Base-by-base conservation (phyloP, 1,140 invertebrate species). In the Plutomurus gul region DNA sequence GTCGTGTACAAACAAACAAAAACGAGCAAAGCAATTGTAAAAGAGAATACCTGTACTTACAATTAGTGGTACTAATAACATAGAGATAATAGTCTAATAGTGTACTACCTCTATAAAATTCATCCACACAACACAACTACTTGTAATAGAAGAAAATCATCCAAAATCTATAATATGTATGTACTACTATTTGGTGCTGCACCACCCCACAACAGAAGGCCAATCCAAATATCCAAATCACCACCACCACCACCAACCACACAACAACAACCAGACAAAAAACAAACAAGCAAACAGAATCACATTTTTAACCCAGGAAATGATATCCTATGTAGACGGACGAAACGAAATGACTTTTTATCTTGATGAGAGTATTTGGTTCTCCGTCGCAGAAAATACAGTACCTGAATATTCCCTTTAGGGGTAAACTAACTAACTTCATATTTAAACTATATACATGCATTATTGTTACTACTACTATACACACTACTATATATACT, bases 271-370 rank as follows among this genome's bases (percentile, higher is more conserved):
- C 18, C 25, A 51, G 18, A 18, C 20, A 18, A 65, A 65, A 47
- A 65, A 65, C 56, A 65, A 65, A 56, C 20, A 33, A n/a, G 56
- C 16, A 33, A 65, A 65, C 56, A 65, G 56, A 65, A 65, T 65
- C 56, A 65, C 56, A 65, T 65, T 65, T 65, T 65, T 65, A 65
- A 65, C 56, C 56, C 56, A 65, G 56, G 56, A 65, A 65, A 65
- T 65, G 36, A 65, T 65, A 65, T 65, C 56, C 56, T 65, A 65
- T 65, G 56, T 65, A n/a, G 56, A 36, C 56, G 56, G 56, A n/a
- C 27, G 16, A 27, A 65, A 65, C 27, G n/a, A 33, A 6, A 30
- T 65, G 56, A 65, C 30, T 33, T 60, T n/a, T 43, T 43, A n/a
- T 43, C 39, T 43, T n/a, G 18, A 60, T 33, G 25, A 56, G 51